phyloP scores from a whole-genome alignment of 2,113 vertebrate genomes.

The Hemiscyllium ocellatum region DNA sequence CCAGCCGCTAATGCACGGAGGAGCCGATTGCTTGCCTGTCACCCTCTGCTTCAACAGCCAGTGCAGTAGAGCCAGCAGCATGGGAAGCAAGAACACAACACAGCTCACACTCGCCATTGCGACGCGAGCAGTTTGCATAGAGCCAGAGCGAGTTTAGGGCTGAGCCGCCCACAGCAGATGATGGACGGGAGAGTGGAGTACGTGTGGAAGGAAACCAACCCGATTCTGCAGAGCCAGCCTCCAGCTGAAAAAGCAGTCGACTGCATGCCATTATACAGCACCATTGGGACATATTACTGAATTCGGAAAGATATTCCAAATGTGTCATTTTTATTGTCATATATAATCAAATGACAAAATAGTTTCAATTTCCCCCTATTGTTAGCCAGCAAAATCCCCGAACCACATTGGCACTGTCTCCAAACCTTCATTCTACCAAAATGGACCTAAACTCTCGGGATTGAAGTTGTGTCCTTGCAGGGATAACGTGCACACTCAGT shows the following conservation, averaged over 20 bases:
- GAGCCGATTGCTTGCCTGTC: not conserved
- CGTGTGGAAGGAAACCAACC: not conserved
- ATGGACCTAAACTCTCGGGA: not conserved
- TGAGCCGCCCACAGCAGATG: not conserved
- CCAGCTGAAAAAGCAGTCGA: not conserved
- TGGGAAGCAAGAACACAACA: not conserved
- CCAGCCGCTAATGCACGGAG: slow-evolving; percentile 8
- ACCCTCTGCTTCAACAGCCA: not conserved
- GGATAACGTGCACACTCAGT: not conserved
- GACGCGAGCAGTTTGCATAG: not conserved
- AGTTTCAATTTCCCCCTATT: not conserved
- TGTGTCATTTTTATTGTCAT: not conserved
- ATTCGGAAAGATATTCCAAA: not conserved
- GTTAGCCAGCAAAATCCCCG: not conserved
- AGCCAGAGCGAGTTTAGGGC: too few species aligned
- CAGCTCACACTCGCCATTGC: not conserved
- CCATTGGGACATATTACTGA: not conserved
- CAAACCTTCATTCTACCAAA: too few species aligned
- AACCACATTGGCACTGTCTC: not conserved
- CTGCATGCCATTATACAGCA: not conserved
- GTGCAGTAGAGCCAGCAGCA: not conserved
- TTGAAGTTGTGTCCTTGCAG: not conserved
- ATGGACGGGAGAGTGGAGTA: not conserved
- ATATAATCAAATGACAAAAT: not conserved
- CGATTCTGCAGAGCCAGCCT: not conserved